Evolutionary conservation across 2,113 vertebrate species (phyloP).

Genomic region (Eulacestoma nigropectus): DNA sequence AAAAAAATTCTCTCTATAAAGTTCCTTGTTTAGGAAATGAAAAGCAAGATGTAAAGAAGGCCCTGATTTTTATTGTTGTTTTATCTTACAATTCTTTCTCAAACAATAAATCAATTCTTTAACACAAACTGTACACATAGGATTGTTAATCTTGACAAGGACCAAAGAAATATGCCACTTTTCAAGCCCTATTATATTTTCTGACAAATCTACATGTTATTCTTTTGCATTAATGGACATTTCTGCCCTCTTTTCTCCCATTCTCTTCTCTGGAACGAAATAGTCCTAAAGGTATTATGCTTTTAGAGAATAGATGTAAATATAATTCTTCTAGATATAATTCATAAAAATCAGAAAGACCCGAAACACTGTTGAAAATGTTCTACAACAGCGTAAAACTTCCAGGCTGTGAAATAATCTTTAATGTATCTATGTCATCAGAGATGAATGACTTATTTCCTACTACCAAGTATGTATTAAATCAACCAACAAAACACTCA

Average conservation of each 20-base stretch:
- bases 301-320: not conserved
- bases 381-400: not conserved
- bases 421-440: not conserved
- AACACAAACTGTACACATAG: not conserved
- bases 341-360: not conserved
- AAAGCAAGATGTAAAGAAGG: not conserved
- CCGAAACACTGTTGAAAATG: not conserved
- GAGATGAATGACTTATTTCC: not conserved
- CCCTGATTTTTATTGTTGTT: not conserved
- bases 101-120: not conserved
- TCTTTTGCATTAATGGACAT: not conserved
- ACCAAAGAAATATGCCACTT: not conserved
- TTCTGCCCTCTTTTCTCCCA: not conserved
- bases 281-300: not conserved
- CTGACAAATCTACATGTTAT: not conserved
- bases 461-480: not conserved
- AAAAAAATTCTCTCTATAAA: not conserved
- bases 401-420: not conserved
- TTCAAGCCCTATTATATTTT: not conserved
- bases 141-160: not conserved
- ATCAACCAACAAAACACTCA: not conserved
- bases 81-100: not conserved
- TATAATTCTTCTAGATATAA: not conserved
- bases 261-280: not conserved
- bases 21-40: not conserved